Percentiles rank a stretch among this genome's conserved stretches.
Evolutionary conservation across 2,888 invertebrate genomes (phyloP).

Genomic region (Spodoptera picta): DNA sequence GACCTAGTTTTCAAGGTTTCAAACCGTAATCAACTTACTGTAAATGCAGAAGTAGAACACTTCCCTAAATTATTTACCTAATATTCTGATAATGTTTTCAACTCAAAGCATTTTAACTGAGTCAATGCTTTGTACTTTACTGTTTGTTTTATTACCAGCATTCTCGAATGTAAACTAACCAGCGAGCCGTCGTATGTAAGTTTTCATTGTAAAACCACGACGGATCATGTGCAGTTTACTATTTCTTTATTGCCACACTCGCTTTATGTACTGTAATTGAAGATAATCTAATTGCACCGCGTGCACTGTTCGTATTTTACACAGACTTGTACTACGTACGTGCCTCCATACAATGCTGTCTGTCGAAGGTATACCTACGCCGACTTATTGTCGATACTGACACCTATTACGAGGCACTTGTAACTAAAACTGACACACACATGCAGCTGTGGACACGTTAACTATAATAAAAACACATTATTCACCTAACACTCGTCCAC

Average conservation of each 20-base stretch:
- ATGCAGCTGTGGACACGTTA: constrained; percentile 52
- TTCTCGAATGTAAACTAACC: constrained; percentile 21
- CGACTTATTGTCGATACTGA: constrained; percentile 8
- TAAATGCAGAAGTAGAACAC: constrained; percentile 35
- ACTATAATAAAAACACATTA: constrained; percentile 61
- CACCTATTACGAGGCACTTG: constrained; percentile 26
- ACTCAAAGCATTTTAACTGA: background rate
- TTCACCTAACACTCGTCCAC: constrained; percentile 85
- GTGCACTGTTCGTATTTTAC: constrained; percentile 36
- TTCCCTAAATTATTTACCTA: constrained; percentile 40
- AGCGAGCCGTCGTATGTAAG: constrained; percentile 11
- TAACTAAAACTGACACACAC: constrained; percentile 56
- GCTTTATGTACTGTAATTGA: constrained; percentile 33
- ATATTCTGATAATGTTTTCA: constrained; percentile 10
- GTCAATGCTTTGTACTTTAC: background rate
- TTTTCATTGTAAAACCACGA: constrained; percentile 31
- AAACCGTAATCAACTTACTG: constrained; percentile 37
- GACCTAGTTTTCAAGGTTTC: constrained; percentile 65
- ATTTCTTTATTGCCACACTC: constrained; percentile 25
- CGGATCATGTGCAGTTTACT: constrained; percentile 31
- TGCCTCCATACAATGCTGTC: constrained; percentile 35
- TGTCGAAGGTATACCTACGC: constrained; percentile 28
- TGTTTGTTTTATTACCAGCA: constrained; percentile 17
- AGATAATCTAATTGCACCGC: constrained; percentile 39
- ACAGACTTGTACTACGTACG: constrained; percentile 34